Conservation (phyloP, 2,797 vertebrate genomes). For the Catostomus latipinnis region DNA sequence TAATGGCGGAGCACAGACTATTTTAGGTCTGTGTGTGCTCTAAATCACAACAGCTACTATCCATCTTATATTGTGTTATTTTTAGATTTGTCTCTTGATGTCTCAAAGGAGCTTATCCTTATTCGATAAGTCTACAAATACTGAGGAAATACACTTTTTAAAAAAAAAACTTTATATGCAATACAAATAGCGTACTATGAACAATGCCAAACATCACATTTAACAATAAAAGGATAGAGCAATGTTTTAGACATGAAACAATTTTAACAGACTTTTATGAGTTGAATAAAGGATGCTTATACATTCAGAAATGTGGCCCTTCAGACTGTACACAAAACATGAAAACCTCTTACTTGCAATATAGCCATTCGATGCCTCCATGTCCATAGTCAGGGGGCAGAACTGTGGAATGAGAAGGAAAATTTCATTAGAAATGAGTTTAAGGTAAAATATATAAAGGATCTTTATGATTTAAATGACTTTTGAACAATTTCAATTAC, state of each 20-base stretch:
- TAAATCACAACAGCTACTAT: constrained; percentile 4
- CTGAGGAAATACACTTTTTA: not conserved
- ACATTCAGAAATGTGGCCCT: not conserved
- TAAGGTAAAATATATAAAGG: not conserved
- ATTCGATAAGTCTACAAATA: not conserved
- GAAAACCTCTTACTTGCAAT: constrained; percentile 74
- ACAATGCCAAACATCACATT: not conserved
- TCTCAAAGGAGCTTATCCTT: not conserved
- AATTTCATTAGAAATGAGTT: constrained; percentile 64
- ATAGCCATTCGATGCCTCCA: constrained; percentile 74
- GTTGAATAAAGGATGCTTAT: not conserved
- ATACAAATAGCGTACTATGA: not conserved
- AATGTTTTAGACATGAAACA: not conserved
- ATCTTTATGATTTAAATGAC: not conserved
- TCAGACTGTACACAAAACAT: not conserved
- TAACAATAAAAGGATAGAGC: not conserved
- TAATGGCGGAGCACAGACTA: constrained; percentile 2
- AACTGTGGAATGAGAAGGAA: constrained; percentile 76
- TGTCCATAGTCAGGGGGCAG: constrained; percentile 85
- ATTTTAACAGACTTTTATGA: not conserved
- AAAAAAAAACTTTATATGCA: not conserved
- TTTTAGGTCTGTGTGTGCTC: constrained; percentile 2
- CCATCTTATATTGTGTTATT: too few relatives aligned
- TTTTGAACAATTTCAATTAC: too few relatives aligned
- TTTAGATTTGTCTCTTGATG: not conserved